Base-by-base conservation (phyloP, 2,888 invertebrate genomes). In the Meganola albula region DNA sequence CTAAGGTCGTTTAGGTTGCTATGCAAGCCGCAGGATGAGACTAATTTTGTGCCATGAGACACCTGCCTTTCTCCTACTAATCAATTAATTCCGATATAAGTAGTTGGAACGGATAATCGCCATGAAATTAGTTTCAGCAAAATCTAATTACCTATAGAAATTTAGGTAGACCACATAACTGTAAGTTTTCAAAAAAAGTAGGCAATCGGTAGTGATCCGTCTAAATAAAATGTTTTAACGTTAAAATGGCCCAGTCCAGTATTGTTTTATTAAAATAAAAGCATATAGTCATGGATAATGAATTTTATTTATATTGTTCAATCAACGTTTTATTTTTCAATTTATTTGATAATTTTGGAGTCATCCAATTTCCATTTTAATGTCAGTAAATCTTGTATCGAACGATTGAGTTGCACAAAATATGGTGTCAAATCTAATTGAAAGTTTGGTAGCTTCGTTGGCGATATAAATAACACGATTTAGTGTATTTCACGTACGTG, bases 1-100 rank as follows among this genome's bases (percentile, higher is more conserved):
- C 71, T 77, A 79, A 79, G 82, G 80, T 78, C 78, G 27, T 43
- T 22, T 36, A 31, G 42, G 57, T 52, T 68, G 65, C 64, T 46
- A 66, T 45, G 60, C 58, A 53, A 52, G 48, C 31, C 38, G 37
- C 68, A 65, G 74, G 74, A 74, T 63, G 66, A 43, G 37, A 29
- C 40, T 49, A 55, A 67, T 67, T 58, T 50, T 24, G 13, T 32
- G 39, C 38, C 44, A 53, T 34, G 40, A 48, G 39, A 48, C 62
- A 59, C 52, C 58, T 53, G 55, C 51, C 38, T 44, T 37, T 44
- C 34, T 27, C 38, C 16, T 27, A 28, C 42, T 53, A 44, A 44
- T 44, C 48, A 33, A 43, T 29, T 44, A 40, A 31, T 24, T 48
- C 25, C 10, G 31, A 37, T 37, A 32, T 30, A n/a, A 39, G 35